Evolutionary conservation across 2,797 vertebrate species (phyloP), one percentile per base, ranked within the genome.

Genomic region (Todus mexicanus): DNA sequence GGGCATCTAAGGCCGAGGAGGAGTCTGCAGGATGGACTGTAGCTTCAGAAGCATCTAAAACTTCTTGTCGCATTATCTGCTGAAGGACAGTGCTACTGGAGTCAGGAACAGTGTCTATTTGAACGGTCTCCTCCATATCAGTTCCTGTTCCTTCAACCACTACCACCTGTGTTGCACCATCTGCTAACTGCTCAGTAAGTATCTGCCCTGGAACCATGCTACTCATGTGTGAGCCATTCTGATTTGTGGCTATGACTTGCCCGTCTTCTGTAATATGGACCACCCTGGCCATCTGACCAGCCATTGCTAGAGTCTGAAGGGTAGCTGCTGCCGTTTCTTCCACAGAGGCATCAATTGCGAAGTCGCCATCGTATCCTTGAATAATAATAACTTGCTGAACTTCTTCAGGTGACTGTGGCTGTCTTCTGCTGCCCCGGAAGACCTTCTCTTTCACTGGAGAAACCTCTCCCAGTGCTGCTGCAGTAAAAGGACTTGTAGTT

Each of bases 331-430:
- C 99, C 0, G 99, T 99, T 96, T 99, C 98, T 89, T 99, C 99
- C 95, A 99, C 94, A 1, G 99, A 98, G 76, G 98, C 97, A 23
- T 99, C 98, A 23, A 99, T 98, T 68, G 98, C 94, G 22, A 98
- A 97, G 63, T 98, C 98, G 0, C 98, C 98, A 0, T 98, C 98
- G 0, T 97, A 98, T 66, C 98, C 99, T 95, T 99, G 99, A 92
- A 99, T 99, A 89, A 99, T 99, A 97, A 99, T 99, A 92, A 99
- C 98, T 94, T 99, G 99, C 97, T 99, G 99, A 45, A 99, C 96
- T 8, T 98, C 96, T 81, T 99, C 98, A 0, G 98, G 93, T 1
- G 97, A 73, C 2, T 80, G 96, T 10, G 31, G 96, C 43, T 69
- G 96, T 87, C 94, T 94, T 84, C 84, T 94, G 85, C 88, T 85